phyloP scores from a whole-genome alignment of 2,113 vertebrate species.

The Shinisaurus crocodilurus region DNA sequence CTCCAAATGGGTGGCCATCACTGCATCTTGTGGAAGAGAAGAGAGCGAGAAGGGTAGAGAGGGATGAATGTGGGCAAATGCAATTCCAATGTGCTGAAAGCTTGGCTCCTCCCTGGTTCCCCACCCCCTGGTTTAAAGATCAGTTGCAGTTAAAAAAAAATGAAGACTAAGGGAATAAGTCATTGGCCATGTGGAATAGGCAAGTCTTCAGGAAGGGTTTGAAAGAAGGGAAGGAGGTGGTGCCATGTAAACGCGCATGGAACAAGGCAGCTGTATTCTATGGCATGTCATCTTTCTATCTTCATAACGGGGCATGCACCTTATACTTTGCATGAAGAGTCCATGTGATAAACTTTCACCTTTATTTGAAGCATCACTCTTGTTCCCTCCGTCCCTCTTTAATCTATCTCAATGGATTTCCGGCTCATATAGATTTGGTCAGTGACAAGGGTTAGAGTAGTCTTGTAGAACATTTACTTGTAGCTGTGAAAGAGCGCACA shows the following conservation, averaged over 20 bases:
- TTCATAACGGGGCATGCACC: slow-evolving; percentile 27
- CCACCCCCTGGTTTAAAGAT: too few species aligned
- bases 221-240: background rate
- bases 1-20: too few species aligned
- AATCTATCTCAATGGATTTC: slow-evolving; percentile 85
- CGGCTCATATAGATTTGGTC: slow-evolving; percentile 81
- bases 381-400: slow-evolving; percentile 77
- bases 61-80: too few species aligned
- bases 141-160: background rate
- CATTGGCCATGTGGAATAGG: background rate
- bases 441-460: slow-evolving; percentile 84
- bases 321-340: slow-evolving; percentile 77
- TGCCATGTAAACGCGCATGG: background rate
- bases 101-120: too few species aligned
- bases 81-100: too few species aligned
- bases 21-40: too few species aligned
- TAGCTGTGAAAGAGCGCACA: slow-evolving; percentile 84
- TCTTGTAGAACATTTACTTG: slow-evolving; percentile 87
- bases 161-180: background rate
- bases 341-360: slow-evolving; percentile 82
- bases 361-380: slow-evolving; percentile 77
- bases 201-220: background rate
- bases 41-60: too few species aligned
- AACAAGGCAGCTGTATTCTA: background rate
- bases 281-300: background rate